Evolutionary conservation across 1,140 invertebrate genomes (phyloP).

Genomic region (Lordiphosa mommai): DNA sequence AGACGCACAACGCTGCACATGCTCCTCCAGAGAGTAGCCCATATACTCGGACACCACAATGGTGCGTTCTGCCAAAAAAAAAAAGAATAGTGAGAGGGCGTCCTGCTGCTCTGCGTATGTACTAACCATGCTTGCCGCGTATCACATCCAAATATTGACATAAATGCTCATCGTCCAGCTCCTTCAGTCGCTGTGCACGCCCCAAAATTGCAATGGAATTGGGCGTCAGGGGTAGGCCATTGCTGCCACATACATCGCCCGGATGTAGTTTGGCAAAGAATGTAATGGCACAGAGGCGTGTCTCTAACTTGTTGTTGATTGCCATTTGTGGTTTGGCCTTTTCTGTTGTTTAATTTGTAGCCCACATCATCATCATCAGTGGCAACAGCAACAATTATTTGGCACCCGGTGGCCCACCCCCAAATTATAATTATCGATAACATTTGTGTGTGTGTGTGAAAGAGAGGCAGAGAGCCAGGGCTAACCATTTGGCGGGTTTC

Average conservation of each 20-base stretch:
- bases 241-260: slow-evolving; percentile 95
- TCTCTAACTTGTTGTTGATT: slow-evolving; percentile 25
- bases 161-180: slow-evolving; percentile 89
- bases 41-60: slow-evolving; percentile 94
- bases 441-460: not conserved
- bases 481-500: too few species aligned
- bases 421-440: slow-evolving; percentile 6
- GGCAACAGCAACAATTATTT: slow-evolving; percentile 30
- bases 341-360: slow-evolving; percentile 1
- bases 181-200: slow-evolving; percentile 90
- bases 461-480: too few species aligned
- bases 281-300: slow-evolving; percentile 88
- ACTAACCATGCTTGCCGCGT: slow-evolving; percentile 95
- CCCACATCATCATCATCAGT: slow-evolving; percentile 6
- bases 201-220: slow-evolving; percentile 97
- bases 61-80: slow-evolving; percentile 86
- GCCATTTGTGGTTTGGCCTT: slow-evolving; percentile 23
- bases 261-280: slow-evolving; percentile 95
- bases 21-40: slow-evolving; percentile 83
- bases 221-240: slow-evolving; percentile 96
- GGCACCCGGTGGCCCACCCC: not conserved
- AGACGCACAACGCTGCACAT: slow-evolving; percentile 78
- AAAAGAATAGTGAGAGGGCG: not conserved
- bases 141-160: slow-evolving; percentile 95
- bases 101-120: not conserved